phyloP scores from a whole-genome alignment of 2,113 vertebrate species.

The Chloropsis cyanopogon region DNA sequence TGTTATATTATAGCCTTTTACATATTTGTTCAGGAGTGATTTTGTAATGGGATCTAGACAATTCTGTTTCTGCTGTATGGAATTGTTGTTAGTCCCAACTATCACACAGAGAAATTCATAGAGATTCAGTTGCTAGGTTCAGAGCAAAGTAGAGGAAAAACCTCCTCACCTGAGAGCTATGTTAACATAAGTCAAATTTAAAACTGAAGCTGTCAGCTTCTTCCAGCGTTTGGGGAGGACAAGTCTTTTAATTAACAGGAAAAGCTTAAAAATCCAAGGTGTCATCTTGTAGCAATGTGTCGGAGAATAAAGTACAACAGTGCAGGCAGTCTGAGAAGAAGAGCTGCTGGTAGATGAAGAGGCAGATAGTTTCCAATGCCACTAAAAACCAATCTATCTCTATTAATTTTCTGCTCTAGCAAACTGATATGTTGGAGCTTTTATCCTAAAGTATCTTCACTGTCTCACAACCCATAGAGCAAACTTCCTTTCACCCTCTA shows the following conservation, averaged over 20 bases:
- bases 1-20: background rate
- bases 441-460: background rate
- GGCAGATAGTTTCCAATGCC: slow-evolving; percentile 8
- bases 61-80: background rate
- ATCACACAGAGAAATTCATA: background rate
- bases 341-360: background rate
- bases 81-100: background rate
- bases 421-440: background rate
- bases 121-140: background rate
- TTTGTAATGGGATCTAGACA: background rate
- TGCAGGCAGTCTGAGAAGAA: background rate
- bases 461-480: background rate
- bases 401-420: slow-evolving; percentile 21
- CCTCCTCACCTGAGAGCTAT: background rate
- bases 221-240: background rate
- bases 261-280: background rate
- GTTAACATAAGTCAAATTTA: background rate
- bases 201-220: background rate
- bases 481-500: background rate
- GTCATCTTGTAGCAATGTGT: background rate
- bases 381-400: background rate
- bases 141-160: background rate
- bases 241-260: background rate
- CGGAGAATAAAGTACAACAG: background rate
- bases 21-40: background rate